Percentiles rank a stretch among this genome's conserved stretches.
These are phyloP conservation scores for Trissonchulus latispiculum DNA, from an alignment of 2,888 invertebrate genomes.

Conservation along the genomic window DNA sequence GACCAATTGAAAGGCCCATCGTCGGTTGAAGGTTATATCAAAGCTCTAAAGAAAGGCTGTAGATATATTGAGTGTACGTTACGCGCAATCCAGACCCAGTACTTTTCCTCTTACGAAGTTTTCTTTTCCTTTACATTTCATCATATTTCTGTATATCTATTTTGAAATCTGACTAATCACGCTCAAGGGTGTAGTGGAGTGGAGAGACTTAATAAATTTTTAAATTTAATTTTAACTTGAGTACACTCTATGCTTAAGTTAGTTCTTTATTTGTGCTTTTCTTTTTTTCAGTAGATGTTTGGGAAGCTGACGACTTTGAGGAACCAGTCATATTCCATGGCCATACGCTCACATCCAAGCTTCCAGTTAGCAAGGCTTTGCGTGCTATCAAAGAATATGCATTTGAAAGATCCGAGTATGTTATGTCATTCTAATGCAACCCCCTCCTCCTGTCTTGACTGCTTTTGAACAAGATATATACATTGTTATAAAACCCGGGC, in stretches of 20 bases:
- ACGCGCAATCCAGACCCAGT: no score
- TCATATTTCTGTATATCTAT: no score
- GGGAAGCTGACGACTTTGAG: constrained; percentile 50
- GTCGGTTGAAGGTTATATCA: constrained; percentile 51
- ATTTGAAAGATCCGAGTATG: constrained; percentile 45
- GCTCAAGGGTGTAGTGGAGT: neutral
- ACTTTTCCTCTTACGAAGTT: no score
- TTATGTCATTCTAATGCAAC: neutral
- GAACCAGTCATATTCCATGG: constrained; percentile 52
- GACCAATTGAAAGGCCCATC: constrained; percentile 53
- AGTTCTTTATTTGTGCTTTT: no score
- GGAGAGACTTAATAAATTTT: constrained; percentile 1
- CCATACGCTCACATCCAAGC: constrained; percentile 51
- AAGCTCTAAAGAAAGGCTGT: constrained; percentile 51
- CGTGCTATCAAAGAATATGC: constrained; percentile 49
- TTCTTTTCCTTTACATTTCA: no score
- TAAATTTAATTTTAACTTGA: no score
- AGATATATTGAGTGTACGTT: constrained; percentile 51
- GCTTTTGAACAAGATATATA: no score
- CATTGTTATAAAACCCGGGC: no score
- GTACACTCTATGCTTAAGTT: no score
- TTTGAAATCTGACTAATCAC: neutral
- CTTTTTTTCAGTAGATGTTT: constrained; percentile 51
- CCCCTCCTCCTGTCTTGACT: no score
- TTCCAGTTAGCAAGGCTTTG: constrained; percentile 46